Evolutionary conservation across 1,140 invertebrate species (phyloP).

Genomic region (Neuroterus valhalla): DNA sequence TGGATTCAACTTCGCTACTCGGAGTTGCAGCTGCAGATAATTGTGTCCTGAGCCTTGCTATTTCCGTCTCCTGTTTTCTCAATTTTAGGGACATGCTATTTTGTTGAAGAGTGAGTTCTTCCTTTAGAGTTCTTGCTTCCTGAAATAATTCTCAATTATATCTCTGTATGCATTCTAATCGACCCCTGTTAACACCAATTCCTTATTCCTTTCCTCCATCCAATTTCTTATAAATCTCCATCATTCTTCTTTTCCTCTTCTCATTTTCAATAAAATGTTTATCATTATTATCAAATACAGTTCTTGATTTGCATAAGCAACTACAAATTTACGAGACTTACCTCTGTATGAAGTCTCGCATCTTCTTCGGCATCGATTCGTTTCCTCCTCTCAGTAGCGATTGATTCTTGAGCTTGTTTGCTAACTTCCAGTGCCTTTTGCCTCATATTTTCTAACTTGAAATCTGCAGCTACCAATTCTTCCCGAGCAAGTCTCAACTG

Average conservation of each 20-base stretch:
- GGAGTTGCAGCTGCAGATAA: conserved; percentile 74
- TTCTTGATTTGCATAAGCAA: no score
- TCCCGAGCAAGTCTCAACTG: conserved; percentile 75
- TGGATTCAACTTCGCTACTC: conserved; percentile 80
- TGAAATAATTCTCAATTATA: no score
- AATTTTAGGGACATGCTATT: conserved; percentile 74
- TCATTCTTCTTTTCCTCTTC: no score
- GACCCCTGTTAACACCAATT: no score
- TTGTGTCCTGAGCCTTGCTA: conserved; percentile 79
- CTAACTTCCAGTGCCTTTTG: conserved; percentile 64
- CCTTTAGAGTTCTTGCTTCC: conserved; percentile 78
- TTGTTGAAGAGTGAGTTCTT: conserved; percentile 77
- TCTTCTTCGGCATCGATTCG: conserved; percentile 79
- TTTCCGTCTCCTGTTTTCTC: conserved; percentile 79
- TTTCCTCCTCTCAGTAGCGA: conserved; percentile 76
- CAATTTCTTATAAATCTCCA: no score
- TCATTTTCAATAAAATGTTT: no score
- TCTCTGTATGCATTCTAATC: no score
- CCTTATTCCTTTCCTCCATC: no score
- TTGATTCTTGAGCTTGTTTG: conserved; percentile 75
- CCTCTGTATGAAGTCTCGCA: conserved; percentile 74
- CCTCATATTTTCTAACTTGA: conserved; percentile 71
- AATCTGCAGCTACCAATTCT: conserved; percentile 75
- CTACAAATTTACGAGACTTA: conserved; percentile 44
- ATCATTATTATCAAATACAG: no score